Percentiles rank a stretch among this genome's conserved stretches.
Evolutionary conservation across 2,797 vertebrate genomes (phyloP).

Genomic region (Salarias fasciatus): DNA sequence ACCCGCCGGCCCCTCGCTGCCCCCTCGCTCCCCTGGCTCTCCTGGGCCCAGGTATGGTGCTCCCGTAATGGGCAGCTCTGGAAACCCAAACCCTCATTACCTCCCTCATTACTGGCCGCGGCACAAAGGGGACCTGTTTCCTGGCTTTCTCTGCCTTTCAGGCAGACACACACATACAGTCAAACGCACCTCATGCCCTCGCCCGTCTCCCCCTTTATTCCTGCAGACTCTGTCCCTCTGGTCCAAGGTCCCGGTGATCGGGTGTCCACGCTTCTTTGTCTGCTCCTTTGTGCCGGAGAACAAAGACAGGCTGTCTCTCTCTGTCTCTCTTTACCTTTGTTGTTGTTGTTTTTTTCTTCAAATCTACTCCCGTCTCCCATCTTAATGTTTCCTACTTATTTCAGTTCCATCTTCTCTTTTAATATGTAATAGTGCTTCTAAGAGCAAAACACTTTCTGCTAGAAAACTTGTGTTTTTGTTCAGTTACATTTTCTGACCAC

Average conservation of each 20-base stretch:
- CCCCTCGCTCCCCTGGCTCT: slow-evolving; percentile 48
- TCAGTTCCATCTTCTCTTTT: too few relatives aligned
- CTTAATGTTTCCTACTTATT: too few relatives aligned
- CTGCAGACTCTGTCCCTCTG: slow-evolving; percentile 53
- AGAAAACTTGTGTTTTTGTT: not conserved
- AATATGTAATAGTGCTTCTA: too few relatives aligned
- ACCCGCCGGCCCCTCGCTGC: slow-evolving; percentile 42
- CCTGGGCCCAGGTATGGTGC: slow-evolving; percentile 46
- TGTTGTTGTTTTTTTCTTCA: slow-evolving; percentile 11
- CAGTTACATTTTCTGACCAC: slow-evolving; percentile 49
- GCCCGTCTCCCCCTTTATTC: slow-evolving; percentile 54
- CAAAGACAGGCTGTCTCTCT: slow-evolving; percentile 65
- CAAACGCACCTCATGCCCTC: slow-evolving; percentile 69
- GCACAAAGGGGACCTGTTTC: slow-evolving; percentile 78
- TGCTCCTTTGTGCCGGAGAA: slow-evolving; percentile 65
- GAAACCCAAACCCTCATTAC: slow-evolving; percentile 81
- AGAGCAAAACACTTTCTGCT: not conserved
- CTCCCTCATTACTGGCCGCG: slow-evolving; percentile 71
- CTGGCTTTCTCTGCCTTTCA: slow-evolving; percentile 63
- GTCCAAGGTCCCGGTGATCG: slow-evolving; percentile 66
- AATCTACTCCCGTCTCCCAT: not conserved
- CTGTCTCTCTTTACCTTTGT: slow-evolving; percentile 47
- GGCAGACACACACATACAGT: slow-evolving; percentile 53
- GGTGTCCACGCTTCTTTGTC: slow-evolving; percentile 72
- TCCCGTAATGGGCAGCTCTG: slow-evolving; percentile 67